Evolutionary conservation across 2,888 invertebrate genomes (phyloP), one percentile per base, ranked within the genome.

Genomic region (Erannis defoliaria): DNA sequence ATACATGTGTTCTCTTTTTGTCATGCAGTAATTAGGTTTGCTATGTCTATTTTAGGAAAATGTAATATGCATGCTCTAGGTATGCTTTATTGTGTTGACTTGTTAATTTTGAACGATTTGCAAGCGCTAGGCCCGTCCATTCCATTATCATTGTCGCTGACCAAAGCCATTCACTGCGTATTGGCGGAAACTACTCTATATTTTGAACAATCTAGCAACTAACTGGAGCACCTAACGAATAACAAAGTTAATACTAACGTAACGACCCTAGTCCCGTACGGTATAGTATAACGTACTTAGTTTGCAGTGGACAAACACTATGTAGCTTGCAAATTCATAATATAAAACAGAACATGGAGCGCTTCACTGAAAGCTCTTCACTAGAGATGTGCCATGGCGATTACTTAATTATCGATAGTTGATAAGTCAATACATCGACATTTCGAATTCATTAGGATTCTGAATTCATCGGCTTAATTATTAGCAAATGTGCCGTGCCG

Each of bases 251-350:
- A 78, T 77, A 80, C 78, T 74, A 73, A 77, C 74, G 53, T 74
- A 73, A 77, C 74, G 54, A 65, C 71, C n/a, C n/a, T n/a, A n/a
- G n/a, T n/a, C n/a, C 69, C 66, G 67, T 65, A 57, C 55, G 57
- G 68, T 55, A 66, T 66, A 66, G n/a, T n/a, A n/a, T n/a, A n/a
- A n/a, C n/a, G n/a, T n/a, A 55, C 61, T 38, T 49, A 70, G 79
- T 82, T 82, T 80, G 75, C 71, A 61, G 31, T 55, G 66, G 67
- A 70, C 77, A 81, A 81, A 82, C 80, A 80, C 57, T 64, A 58
- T 59, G 67, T 60, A 75, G 74, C 69, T 68, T 66, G 58, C 43
- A 63, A 56, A 60, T 46, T 67, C 62, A 58, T 66, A 67, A 53
- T 60, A 43, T 64, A 72, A 75, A 74, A 57, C 43, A 40, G 35